These are phyloP conservation scores for Pteropus alecto DNA, from an alignment of 2,113 vertebrate species.

Conservation along the genomic window DNA sequence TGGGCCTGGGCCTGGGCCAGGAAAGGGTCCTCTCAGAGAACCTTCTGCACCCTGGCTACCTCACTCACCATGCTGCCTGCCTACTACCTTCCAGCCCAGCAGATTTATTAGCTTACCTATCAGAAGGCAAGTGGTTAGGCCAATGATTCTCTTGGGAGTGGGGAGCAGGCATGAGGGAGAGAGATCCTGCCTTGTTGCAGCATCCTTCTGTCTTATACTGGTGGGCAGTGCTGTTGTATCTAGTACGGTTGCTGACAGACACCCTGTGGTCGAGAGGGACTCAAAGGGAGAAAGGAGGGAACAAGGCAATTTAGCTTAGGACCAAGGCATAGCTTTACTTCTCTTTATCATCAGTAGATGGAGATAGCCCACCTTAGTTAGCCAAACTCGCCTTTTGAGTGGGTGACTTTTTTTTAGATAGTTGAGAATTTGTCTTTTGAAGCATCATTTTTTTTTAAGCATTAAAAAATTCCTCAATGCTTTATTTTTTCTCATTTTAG, in stretches of 20 bases:
- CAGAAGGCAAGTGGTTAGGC: background rate
- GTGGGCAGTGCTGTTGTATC: background rate
- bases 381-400: background rate
- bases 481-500: background rate
- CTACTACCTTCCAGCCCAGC: background rate
- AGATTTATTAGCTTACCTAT: background rate
- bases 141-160: background rate
- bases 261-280: background rate
- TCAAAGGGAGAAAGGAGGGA: background rate
- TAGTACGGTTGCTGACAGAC: background rate
- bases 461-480: background rate
- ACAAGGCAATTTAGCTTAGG: background rate
- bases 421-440: conserved; percentile 3
- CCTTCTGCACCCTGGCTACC: background rate
- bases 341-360: background rate
- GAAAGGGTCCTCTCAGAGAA: background rate
- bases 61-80: background rate
- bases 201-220: background rate
- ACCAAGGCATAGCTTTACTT: background rate
- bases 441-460: background rate
- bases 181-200: background rate
- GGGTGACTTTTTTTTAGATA: background rate
- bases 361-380: background rate
- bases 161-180: background rate
- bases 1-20: background rate